Percentiles rank a stretch among this genome's conserved stretches.
These are phyloP conservation scores for Drosophila kepulauana DNA, from an alignment of 1,140 invertebrate species.

Conservation along the genomic window DNA sequence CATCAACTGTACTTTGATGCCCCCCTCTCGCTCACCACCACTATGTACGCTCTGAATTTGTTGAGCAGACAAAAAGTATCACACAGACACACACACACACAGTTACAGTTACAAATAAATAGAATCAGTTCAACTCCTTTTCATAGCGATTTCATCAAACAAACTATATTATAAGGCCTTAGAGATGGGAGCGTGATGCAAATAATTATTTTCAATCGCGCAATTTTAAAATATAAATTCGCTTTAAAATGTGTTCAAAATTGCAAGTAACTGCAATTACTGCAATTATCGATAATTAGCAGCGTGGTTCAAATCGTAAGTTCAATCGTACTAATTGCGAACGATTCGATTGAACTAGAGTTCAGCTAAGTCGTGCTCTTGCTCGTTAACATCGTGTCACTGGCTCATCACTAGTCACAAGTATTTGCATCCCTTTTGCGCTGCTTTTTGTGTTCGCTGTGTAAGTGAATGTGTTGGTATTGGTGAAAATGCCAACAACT, in stretches of 20 bases:
- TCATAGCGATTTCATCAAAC: conserved; percentile 54
- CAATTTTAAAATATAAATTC: too few relatives aligned
- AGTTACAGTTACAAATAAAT: conserved; percentile 28
- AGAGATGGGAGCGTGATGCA: conserved; percentile 27
- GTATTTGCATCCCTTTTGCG: conserved; percentile 75
- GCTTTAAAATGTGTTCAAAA: too few relatives aligned
- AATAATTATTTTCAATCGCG: too few relatives aligned
- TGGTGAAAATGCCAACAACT: conserved; percentile 47
- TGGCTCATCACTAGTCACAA: conserved; percentile 49
- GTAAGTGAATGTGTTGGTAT: conserved; percentile 31
- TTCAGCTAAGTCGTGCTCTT: background rate
- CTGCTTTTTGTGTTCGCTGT: conserved; percentile 35
- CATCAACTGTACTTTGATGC: conserved; percentile 51
- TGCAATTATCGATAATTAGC: conserved; percentile 2
- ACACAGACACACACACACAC: conserved; percentile 18
- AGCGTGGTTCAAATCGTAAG: background rate
- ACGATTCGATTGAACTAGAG: background rate
- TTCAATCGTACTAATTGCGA: background rate
- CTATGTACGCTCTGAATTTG: conserved; percentile 14
- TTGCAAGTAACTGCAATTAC: background rate
- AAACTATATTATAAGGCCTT: conserved; percentile 28
- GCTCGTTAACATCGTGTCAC: conserved; percentile 10
- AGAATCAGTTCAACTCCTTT: conserved; percentile 71
- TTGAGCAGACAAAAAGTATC: conserved; percentile 46
- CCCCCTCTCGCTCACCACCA: background rate